phyloP scores from a whole-genome alignment of 2,888 invertebrate genomes.

The Eristalis tenax region DNA sequence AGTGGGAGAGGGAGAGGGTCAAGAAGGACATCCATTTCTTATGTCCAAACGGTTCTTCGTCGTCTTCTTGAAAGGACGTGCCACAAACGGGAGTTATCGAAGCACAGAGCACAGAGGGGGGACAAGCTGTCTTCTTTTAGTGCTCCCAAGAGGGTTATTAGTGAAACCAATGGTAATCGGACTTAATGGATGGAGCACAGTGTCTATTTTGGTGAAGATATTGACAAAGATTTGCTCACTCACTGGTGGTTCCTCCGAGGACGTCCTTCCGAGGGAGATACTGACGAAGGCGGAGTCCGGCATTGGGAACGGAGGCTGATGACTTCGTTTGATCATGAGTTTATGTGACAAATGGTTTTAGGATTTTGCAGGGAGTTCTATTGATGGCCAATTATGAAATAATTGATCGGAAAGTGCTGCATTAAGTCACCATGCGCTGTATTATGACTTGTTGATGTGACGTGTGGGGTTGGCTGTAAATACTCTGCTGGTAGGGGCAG shows the following conservation, averaged over 20 bases:
- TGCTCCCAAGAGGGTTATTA: conserved; percentile 33
- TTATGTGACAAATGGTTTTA: background rate
- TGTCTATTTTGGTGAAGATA: background rate
- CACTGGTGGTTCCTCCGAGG: background rate
- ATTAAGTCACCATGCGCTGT: too few relatives aligned
- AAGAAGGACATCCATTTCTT: conserved; percentile 38
- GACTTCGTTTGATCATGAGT: background rate
- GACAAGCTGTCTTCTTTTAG: conserved; percentile 6
- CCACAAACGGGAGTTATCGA: background rate
- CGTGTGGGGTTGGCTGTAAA: too few relatives aligned
- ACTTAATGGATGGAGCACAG: conserved; percentile 13
- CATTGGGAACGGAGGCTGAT: background rate
- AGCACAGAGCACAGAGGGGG: background rate
- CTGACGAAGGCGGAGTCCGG: background rate
- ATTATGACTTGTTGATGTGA: too few relatives aligned
- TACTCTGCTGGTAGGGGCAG: too few relatives aligned
- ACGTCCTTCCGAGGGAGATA: background rate
- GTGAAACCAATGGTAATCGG: conserved; percentile 42
- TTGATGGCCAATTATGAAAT: background rate
- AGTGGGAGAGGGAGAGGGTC: background rate
- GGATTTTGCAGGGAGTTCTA: background rate
- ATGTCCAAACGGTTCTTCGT: conserved; percentile 13
- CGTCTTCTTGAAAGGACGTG: background rate
- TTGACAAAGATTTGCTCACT: background rate
- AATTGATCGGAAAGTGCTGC: too few relatives aligned